These are phyloP conservation scores for Microchirus variegatus DNA, from an alignment of 2,797 vertebrate genomes.

Conservation along the genomic window DNA sequence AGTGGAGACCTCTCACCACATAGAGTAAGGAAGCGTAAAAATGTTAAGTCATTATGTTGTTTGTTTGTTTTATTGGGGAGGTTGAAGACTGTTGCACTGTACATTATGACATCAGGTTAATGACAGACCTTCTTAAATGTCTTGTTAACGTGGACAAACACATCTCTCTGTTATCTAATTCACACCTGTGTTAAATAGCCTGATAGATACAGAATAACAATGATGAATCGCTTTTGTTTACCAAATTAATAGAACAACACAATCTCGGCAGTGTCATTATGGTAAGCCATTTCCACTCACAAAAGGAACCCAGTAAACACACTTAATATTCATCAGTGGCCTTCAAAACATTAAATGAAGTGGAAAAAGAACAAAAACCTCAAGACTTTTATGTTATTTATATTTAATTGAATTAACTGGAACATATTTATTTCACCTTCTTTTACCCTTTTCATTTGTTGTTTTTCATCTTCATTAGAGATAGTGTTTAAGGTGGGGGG, in stretches of 20 bases:
- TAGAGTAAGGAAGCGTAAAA: no score
- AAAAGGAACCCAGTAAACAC: constrained; percentile 74
- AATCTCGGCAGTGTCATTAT: constrained; percentile 71
- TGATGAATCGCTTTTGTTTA: constrained; percentile 80
- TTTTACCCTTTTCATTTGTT: constrained; percentile 51
- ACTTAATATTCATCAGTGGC: constrained; percentile 81
- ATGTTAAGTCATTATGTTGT: no score
- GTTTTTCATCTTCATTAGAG: constrained; percentile 69
- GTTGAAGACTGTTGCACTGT: constrained; percentile 1
- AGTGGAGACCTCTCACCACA: no score
- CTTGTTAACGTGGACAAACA: constrained; percentile 45
- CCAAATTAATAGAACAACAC: constrained; percentile 75
- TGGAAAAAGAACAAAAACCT: constrained; percentile 66
- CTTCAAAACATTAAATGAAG: constrained; percentile 68
- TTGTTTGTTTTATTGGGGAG: no score
- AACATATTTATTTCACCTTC: constrained; percentile 78
- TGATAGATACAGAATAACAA: constrained; percentile 61
- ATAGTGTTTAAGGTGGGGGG: constrained; percentile 52
- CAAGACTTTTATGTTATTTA: constrained; percentile 69
- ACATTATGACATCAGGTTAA: constrained; percentile 64
- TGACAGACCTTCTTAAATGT: constrained; percentile 52
- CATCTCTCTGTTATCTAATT: constrained; percentile 62
- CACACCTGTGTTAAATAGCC: constrained; percentile 67
- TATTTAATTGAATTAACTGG: constrained; percentile 71
- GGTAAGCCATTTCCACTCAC: constrained; percentile 62